Percentiles rank a stretch among this genome's conserved stretches.
phyloP scores from a whole-genome alignment of 1,140 invertebrate genomes.

The Lerema accius region DNA sequence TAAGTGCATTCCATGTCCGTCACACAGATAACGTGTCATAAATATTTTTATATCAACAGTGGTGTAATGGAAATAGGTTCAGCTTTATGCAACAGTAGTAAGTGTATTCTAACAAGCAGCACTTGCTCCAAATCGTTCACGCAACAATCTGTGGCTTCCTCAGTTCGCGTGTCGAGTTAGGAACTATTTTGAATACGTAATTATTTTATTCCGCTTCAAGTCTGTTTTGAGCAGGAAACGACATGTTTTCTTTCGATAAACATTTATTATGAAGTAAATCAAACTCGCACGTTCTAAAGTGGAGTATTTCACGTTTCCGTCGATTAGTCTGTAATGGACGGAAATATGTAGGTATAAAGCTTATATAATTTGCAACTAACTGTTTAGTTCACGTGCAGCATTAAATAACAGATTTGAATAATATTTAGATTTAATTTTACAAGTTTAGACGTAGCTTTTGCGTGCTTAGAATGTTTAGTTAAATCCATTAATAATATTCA shows the following conservation, averaged over 20 bases:
- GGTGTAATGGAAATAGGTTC: not conserved
- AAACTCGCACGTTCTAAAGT: conserved; percentile 26
- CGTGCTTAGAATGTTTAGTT: no score
- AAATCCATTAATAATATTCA: no score
- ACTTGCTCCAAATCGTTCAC: conserved; percentile 20
- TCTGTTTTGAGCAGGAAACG: conserved; percentile 46
- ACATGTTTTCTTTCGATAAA: conserved; percentile 43
- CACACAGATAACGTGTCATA: no score
- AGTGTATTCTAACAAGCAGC: not conserved
- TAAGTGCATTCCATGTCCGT: no score
- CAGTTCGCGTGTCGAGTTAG: conserved; percentile 44
- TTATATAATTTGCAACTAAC: no score
- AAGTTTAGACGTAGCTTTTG: no score
- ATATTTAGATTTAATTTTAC: no score
- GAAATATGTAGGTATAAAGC: no score
- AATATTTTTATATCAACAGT: no score
- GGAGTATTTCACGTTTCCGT: conserved; percentile 46
- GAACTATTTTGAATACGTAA: conserved; percentile 53
- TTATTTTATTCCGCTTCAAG: conserved; percentile 50
- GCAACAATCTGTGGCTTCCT: conserved; percentile 47
- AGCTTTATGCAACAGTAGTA: not conserved
- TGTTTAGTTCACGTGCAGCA: no score
- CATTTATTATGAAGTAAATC: conserved; percentile 48
- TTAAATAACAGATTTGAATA: no score
- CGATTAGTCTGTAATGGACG: no score